Conservation (phyloP, 2,797 vertebrate genomes). For the Myotis myotis region DNA sequence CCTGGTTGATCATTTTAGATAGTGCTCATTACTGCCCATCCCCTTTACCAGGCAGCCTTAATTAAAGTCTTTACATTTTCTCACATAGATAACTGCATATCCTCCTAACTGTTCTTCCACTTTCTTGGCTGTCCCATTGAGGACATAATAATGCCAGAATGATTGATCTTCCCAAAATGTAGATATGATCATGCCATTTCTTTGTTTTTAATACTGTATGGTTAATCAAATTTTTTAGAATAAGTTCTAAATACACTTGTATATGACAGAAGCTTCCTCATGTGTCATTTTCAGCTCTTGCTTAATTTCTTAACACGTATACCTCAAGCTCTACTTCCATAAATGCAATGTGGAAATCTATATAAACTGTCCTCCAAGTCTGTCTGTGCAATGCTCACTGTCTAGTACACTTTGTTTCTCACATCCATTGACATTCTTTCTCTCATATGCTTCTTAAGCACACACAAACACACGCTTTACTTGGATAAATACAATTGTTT, state of each 20-base stretch:
- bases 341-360: neutral
- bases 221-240: neutral
- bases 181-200: neutral
- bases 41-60: neutral
- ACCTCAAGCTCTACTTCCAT: neutral
- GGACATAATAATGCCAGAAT: neutral
- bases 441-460: neutral
- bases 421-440: neutral
- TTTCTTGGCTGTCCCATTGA: neutral
- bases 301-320: neutral
- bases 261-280: neutral
- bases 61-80: neutral
- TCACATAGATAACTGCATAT: neutral
- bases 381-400: neutral
- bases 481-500: neutral
- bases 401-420: neutral
- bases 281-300: neutral
- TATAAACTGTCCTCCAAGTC: rapidly evolving
- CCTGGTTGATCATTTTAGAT: neutral
- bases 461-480: neutral
- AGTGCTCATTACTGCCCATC: neutral
- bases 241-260: neutral
- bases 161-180: neutral
- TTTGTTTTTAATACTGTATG: neutral
- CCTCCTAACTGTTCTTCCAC: neutral